Conservation (phyloP, 2,797 vertebrate species). For the Aldrovandia affinis region DNA sequence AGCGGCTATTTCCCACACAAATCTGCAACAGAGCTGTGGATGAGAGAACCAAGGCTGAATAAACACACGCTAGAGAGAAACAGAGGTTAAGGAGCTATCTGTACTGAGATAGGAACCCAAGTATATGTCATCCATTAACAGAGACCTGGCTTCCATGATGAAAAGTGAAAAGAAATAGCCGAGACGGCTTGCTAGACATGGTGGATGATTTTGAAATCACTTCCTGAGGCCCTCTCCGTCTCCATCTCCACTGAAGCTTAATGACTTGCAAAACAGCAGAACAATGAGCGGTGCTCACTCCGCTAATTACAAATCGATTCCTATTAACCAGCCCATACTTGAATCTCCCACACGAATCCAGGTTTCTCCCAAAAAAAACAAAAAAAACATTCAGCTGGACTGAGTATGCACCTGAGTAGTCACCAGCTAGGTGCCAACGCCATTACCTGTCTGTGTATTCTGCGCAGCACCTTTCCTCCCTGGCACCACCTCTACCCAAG, state of each 20-base stretch:
- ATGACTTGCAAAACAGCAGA: neutral
- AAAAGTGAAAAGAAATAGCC: neutral
- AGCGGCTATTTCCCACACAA: neutral
- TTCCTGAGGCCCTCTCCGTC: neutral
- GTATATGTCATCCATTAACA: no score
- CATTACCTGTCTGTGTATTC: neutral
- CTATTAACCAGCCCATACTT: neutral
- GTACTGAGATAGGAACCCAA: no score
- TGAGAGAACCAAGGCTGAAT: neutral
- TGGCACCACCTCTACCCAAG: neutral
- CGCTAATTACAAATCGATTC: neutral
- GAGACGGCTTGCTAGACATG: neutral
- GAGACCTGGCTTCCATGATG: neutral
- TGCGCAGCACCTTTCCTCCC: neutral
- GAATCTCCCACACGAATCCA: no score
- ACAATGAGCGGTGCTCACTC: neutral
- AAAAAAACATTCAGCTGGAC: no score
- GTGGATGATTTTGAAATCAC: neutral
- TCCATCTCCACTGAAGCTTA: neutral
- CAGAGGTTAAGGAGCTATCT: no score
- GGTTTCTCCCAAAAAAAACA: no score
- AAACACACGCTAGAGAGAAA: neutral
- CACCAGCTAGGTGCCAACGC: neutral
- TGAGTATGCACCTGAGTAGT: no score
- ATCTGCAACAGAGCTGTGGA: neutral